Evolutionary conservation across 2,888 invertebrate genomes (phyloP).

Genomic region (Prosopocoilus inquinatus): DNA sequence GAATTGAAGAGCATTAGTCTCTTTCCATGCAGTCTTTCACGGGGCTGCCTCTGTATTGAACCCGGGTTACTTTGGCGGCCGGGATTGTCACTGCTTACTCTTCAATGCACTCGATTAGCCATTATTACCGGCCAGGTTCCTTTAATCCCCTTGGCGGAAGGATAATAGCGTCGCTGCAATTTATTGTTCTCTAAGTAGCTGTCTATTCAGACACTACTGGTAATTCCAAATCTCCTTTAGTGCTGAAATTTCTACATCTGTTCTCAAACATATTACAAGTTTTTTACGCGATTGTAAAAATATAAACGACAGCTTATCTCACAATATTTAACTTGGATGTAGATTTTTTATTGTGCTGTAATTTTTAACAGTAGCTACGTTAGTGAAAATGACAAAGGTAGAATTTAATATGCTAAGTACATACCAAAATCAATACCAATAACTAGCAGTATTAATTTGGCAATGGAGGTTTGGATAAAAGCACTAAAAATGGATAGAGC

Average conservation of each 20-base stretch:
- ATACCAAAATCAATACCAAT: too few relatives aligned
- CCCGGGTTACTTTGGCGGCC: slow-evolving; percentile 16
- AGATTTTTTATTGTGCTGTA: too few relatives aligned
- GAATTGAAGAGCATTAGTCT: slow-evolving; percentile 39
- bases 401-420: too few relatives aligned
- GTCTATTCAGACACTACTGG: slow-evolving; percentile 15
- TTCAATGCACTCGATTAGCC: slow-evolving; percentile 34
- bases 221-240: slow-evolving; percentile 8
- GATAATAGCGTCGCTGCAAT: slow-evolving; percentile 20
- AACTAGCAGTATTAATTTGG: too few relatives aligned
- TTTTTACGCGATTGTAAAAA: slow-evolving; percentile 3
- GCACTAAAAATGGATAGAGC: too few relatives aligned
- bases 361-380: too few relatives aligned
- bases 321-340: too few relatives aligned
- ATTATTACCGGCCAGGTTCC: slow-evolving; percentile 22
- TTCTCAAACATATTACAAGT: slow-evolving; percentile 13
- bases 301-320: too few relatives aligned
- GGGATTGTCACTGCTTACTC: slow-evolving; percentile 25
- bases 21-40: slow-evolving; percentile 31
- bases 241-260: slow-evolving; percentile 23
- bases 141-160: slow-evolving; percentile 9
- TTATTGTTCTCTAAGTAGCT: slow-evolving; percentile 29
- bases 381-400: too few relatives aligned
- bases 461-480: too few relatives aligned
- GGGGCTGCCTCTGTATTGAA: slow-evolving; percentile 9